Conservation (phyloP, 2,113 vertebrate species). For the Geococcyx californianus region DNA sequence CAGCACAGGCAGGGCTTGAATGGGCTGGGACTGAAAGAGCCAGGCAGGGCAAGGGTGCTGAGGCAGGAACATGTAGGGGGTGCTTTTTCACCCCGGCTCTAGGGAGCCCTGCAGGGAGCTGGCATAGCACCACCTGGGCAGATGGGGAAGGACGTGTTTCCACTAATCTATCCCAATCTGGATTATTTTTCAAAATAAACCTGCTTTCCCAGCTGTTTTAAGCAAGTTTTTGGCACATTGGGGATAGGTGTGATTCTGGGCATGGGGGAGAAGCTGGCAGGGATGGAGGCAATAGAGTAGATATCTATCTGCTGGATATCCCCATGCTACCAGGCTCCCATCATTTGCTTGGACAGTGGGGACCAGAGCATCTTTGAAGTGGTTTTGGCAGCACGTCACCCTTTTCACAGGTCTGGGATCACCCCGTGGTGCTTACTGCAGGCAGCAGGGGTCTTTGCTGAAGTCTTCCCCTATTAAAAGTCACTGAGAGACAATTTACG, state of each 20-base stretch:
- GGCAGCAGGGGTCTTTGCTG: rapidly evolving
- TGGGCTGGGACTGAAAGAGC: too few species aligned
- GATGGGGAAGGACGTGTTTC: background rate
- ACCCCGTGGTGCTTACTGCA: rapidly evolving
- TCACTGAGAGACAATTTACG: rapidly evolving
- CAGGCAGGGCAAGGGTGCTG: too few species aligned
- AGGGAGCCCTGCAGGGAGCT: background rate
- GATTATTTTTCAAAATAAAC: constrained; percentile 14
- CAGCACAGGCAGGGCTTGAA: too few species aligned
- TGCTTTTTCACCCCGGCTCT: background rate
- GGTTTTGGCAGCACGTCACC: background rate
- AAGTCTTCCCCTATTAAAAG: background rate
- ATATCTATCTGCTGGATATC: rapidly evolving
- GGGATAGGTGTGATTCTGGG: background rate
- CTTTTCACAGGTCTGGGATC: rapidly evolving
- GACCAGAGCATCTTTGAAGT: rapidly evolving
- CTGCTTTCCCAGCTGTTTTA: background rate
- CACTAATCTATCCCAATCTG: constrained; percentile 13
- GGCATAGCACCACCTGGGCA: background rate
- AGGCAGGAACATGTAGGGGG: too few species aligned
- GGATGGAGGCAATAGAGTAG: background rate
- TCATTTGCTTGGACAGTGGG: rapidly evolving
- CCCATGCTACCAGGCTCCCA: background rate
- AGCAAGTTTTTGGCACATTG: rapidly evolving
- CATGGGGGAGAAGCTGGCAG: background rate